These are phyloP conservation scores for Cirrhinus molitorella DNA, from an alignment of 2,797 vertebrate species.

Conservation along the genomic window DNA sequence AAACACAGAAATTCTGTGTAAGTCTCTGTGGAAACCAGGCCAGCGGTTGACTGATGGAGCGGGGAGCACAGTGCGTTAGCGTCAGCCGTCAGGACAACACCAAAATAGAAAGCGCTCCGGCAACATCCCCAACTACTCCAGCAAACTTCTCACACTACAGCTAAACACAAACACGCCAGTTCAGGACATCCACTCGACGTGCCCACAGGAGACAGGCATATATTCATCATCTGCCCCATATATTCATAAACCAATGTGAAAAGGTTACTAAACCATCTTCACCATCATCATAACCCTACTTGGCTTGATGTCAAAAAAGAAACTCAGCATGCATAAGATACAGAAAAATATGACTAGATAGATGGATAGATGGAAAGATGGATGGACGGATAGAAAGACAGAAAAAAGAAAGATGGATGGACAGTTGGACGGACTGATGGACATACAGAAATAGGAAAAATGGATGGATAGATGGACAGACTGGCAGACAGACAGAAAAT, in stretches of 20 bases:
- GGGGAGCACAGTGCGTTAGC: background rate
- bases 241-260: constrained; percentile 13
- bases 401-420: background rate
- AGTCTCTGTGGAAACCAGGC: constrained; percentile 30
- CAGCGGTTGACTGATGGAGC: background rate
- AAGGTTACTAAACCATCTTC: constrained; percentile 17
- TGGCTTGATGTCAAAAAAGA: background rate
- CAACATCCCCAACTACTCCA: constrained; percentile 4
- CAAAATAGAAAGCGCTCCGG: constrained; percentile 39
- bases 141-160: constrained; percentile 12
- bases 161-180: background rate
- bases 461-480: background rate
- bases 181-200: constrained; percentile 20
- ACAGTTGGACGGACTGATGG: too few relatives aligned
- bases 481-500: background rate
- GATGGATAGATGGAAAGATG: background rate
- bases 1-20: background rate
- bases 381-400: background rate
- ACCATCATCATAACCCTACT: background rate
- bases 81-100: constrained; percentile 1
- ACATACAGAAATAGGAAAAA: background rate
- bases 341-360: background rate
- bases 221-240: constrained; percentile 7
- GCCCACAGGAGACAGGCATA: constrained; percentile 1
- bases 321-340: background rate